phyloP scores from a whole-genome alignment of 2,797 vertebrate species.

The Labeo calbasu region DNA sequence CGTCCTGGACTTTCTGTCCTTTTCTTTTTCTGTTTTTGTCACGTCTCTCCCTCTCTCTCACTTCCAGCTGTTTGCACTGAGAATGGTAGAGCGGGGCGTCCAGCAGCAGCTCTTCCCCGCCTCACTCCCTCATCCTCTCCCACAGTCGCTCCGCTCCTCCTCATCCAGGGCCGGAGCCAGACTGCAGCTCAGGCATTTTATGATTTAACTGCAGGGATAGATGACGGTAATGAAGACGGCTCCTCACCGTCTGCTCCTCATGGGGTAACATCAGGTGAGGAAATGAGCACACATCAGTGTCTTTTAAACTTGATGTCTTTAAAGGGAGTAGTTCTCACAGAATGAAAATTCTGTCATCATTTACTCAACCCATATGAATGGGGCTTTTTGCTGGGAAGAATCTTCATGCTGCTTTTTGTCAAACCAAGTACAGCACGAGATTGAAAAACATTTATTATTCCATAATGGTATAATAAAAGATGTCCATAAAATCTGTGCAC shows the following conservation, averaged over 20 bases:
- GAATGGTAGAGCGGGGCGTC: slow-evolving; percentile 75
- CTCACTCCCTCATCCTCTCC: slow-evolving; percentile 41
- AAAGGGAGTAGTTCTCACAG: slow-evolving; percentile 1
- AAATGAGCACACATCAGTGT: slow-evolving; percentile 48
- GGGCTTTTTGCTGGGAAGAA: not conserved
- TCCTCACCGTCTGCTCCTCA: slow-evolving; percentile 53
- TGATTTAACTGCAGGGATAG: slow-evolving; percentile 57
- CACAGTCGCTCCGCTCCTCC: slow-evolving; percentile 26
- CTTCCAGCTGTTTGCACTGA: slow-evolving; percentile 74
- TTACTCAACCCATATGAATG: not conserved
- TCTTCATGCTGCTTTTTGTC: not conserved
- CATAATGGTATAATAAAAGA: not conserved
- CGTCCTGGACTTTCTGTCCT: slow-evolving; percentile 2
- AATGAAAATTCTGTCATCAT: slow-evolving; percentile 3
- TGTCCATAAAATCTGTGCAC: not conserved
- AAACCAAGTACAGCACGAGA: too few relatives aligned
- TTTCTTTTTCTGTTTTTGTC: slow-evolving; percentile 22
- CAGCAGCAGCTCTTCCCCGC: slow-evolving; percentile 56
- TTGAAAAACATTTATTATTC: not conserved
- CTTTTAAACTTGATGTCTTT: slow-evolving; percentile 29
- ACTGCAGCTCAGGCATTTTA: slow-evolving; percentile 47
- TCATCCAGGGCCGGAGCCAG: slow-evolving; percentile 19
- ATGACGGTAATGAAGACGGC: slow-evolving; percentile 58
- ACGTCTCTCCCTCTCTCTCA: slow-evolving; percentile 34
- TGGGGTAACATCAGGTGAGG: slow-evolving; percentile 61